Evolutionary conservation across 2,113 vertebrate genomes (phyloP).

Genomic region (Coptodon rendalli): DNA sequence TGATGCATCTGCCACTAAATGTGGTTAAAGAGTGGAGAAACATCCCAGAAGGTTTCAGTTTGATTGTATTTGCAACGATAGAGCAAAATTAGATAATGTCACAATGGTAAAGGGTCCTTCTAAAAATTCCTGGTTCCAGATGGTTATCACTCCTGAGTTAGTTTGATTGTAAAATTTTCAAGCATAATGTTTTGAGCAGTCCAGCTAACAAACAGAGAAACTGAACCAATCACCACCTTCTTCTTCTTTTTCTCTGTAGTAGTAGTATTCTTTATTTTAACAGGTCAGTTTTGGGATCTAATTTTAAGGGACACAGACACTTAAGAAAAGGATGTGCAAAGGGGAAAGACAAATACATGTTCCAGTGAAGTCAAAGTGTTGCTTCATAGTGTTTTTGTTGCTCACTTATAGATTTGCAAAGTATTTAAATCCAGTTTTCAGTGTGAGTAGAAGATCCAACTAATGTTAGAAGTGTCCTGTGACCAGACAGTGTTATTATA

Average conservation of each 20-base stretch:
- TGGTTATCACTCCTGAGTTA: not conserved
- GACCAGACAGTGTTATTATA: not conserved
- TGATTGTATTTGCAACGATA: not conserved
- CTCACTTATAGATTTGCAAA: not conserved
- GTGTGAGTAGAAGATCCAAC: not conserved
- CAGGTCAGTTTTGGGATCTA: not conserved
- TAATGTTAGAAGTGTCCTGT: not conserved
- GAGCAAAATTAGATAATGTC: not conserved
- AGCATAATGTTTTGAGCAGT: not conserved
- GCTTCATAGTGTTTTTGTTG: not conserved
- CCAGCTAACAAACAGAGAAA: not conserved
- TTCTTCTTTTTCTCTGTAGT: not conserved
- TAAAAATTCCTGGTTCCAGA: too few relatives aligned
- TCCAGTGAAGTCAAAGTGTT: not conserved
- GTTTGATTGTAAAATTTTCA: not conserved
- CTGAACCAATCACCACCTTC: not conserved
- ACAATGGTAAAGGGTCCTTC: not conserved
- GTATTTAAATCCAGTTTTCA: not conserved
- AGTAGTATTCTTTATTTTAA: not conserved
- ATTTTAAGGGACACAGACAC: not conserved
- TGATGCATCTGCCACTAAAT: accelerated
- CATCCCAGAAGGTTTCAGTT: not conserved
- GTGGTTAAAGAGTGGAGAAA: not conserved
- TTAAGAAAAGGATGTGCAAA: not conserved
- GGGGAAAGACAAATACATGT: not conserved